These are phyloP conservation scores for Neocrepidodera transversa DNA, from an alignment of 2,888 invertebrate species.

Conservation along the genomic window DNA sequence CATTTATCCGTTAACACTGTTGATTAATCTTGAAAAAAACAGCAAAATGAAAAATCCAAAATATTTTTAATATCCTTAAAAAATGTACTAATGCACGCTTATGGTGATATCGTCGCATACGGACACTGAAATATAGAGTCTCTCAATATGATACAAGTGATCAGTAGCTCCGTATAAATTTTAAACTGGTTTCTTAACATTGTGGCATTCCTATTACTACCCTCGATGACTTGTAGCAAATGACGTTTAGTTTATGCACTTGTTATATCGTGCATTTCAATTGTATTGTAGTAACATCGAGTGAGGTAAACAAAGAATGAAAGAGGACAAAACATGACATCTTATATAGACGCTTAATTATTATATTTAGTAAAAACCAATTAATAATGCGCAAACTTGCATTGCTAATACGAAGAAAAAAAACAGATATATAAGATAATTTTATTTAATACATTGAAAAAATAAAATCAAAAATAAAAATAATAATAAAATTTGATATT, in stretches of 20 bases:
- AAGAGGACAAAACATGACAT: too few species aligned
- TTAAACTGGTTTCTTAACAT: slow-evolving; percentile 44
- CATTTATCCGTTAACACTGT: too few species aligned
- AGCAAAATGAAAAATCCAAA: neutral
- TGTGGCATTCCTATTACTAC: slow-evolving; percentile 34
- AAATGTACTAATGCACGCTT: neutral
- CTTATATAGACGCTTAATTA: too few species aligned
- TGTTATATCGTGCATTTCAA: slow-evolving; percentile 19
- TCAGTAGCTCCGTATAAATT: slow-evolving; percentile 43
- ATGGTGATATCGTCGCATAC: slow-evolving; percentile 1
- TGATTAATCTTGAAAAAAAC: too few species aligned
- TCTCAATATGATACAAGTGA: slow-evolving; percentile 37
- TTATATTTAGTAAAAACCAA: too few species aligned
- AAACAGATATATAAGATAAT: too few species aligned
- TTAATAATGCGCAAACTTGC: too few species aligned
- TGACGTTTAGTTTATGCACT: slow-evolving; percentile 30
- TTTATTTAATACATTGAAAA: too few species aligned
- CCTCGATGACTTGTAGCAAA: slow-evolving; percentile 31
- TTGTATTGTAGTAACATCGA: neutral
- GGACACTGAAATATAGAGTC: slow-evolving; percentile 25
- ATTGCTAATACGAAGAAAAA: too few species aligned
- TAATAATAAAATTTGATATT: too few species aligned
- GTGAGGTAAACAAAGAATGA: too few species aligned
- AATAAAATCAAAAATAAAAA: too few species aligned
- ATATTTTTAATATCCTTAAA: neutral